phyloP scores from a whole-genome alignment of 2,113 vertebrate genomes.

The Malurus elegans region DNA sequence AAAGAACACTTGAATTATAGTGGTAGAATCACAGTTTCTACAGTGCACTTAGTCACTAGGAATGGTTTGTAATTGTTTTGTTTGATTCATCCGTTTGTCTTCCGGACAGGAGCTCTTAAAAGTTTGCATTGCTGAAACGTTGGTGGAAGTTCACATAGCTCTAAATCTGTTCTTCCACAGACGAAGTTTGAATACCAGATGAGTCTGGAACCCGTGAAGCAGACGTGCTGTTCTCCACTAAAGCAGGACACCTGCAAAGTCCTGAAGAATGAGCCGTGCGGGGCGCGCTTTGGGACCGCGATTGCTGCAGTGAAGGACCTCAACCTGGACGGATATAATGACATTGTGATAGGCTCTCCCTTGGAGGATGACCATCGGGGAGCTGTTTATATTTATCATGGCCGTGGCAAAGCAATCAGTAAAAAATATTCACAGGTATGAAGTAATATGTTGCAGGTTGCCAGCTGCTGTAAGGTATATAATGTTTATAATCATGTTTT shows the following conservation, averaged over 20 bases:
- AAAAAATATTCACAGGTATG: constrained; percentile 86
- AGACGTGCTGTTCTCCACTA: constrained; percentile 80
- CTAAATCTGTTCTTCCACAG: constrained; percentile 56
- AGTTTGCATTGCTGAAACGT: background rate
- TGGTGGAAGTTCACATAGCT: background rate
- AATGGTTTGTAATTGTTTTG: background rate
- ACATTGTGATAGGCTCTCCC: constrained; percentile 90
- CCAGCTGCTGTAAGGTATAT: background rate
- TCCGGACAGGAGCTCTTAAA: background rate
- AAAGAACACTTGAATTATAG: background rate
- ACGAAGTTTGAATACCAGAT: constrained; percentile 84
- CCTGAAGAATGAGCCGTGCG: constrained; percentile 86
- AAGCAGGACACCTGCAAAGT: constrained; percentile 76
- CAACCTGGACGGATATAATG: constrained; percentile 90
- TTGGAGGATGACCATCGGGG: constrained; percentile 91
- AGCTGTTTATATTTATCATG: constrained; percentile 93
- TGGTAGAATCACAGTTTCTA: background rate
- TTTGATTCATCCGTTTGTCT: background rate
- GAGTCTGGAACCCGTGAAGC: constrained; percentile 87
- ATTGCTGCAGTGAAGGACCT: constrained; percentile 91
- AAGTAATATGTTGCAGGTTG: background rate
- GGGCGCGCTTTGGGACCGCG: constrained; percentile 91
- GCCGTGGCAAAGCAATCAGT: constrained; percentile 77
- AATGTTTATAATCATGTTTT: background rate
- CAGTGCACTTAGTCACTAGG: background rate